Conservation (phyloP, 2,888 invertebrate species). For the Rhagophthalmus giganteus region DNA sequence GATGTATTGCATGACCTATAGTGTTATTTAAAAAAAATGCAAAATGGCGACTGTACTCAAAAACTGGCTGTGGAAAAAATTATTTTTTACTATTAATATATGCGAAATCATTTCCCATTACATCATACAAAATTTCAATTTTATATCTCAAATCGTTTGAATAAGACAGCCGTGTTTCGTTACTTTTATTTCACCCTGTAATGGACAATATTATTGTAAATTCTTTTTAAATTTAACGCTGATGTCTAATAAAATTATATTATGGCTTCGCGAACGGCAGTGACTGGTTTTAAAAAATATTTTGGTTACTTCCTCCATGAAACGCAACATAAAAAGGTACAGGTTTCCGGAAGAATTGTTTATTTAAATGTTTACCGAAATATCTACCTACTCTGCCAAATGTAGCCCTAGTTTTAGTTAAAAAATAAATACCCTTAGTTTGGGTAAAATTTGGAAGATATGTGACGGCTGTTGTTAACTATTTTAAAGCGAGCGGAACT, state of each 20-base stretch:
- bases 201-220: background rate
- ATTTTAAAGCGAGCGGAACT: conserved; percentile 25
- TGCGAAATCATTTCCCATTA: too few relatives aligned
- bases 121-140: too few relatives aligned
- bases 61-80: too few relatives aligned
- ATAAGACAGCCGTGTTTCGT: too few relatives aligned
- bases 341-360: conserved; percentile 23
- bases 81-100: too few relatives aligned
- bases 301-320: too few relatives aligned
- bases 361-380: conserved; percentile 23
- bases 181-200: background rate
- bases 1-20: too few relatives aligned
- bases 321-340: conserved; percentile 18
- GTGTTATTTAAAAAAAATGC: too few relatives aligned
- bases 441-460: conserved; percentile 39
- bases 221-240: background rate
- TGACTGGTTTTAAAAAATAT: too few relatives aligned
- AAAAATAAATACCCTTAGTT: conserved; percentile 45
- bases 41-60: too few relatives aligned
- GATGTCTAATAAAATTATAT: background rate
- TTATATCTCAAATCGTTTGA: too few relatives aligned
- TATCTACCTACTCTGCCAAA: conserved; percentile 27
- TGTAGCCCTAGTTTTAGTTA: conserved; percentile 38
- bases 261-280: background rate
- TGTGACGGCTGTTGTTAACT: conserved; percentile 40